Evolutionary conservation across 2,797 vertebrate species (phyloP).

Genomic region (Hephaestus fuliginosus): DNA sequence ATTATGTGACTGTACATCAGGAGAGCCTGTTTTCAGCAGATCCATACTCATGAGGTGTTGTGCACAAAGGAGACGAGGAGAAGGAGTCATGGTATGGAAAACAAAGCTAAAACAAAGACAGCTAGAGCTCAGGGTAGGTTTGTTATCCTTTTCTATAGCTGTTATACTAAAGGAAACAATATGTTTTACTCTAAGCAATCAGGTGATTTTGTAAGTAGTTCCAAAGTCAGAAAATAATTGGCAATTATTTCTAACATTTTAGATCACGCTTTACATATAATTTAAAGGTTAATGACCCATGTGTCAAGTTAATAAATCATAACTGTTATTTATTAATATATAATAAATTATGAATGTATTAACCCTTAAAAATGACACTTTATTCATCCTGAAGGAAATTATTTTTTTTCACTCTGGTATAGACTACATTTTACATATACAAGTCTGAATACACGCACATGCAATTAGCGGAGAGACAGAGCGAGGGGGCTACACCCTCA

Average conservation of each 20-base stretch:
- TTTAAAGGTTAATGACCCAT: conserved; percentile 42
- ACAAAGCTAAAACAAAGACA: not conserved
- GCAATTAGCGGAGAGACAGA: too few relatives aligned
- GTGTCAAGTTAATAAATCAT: conserved; percentile 33
- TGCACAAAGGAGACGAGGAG: conserved; percentile 8
- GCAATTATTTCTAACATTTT: conserved; percentile 1
- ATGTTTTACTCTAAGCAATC: not conserved
- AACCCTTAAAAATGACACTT: not conserved
- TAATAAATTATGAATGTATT: conserved; percentile 28
- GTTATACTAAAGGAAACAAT: not conserved
- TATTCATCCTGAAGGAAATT: too few relatives aligned
- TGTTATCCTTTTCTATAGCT: not conserved
- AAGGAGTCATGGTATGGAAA: not conserved
- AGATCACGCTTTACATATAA: conserved; percentile 28
- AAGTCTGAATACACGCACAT: too few relatives aligned
- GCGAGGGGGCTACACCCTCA: too few relatives aligned
- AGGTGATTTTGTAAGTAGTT: not conserved
- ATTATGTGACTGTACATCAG: conserved; percentile 31
- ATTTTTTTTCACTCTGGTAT: too few relatives aligned
- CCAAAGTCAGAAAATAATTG: conserved; percentile 9
- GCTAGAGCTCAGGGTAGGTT: not conserved
- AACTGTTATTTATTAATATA: conserved; percentile 43
- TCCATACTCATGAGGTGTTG: conserved; percentile 36
- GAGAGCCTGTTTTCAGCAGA: conserved; percentile 20
- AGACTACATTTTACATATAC: too few relatives aligned